Conservation (phyloP, 2,888 invertebrate genomes). For the Endomychus coccineus region DNA sequence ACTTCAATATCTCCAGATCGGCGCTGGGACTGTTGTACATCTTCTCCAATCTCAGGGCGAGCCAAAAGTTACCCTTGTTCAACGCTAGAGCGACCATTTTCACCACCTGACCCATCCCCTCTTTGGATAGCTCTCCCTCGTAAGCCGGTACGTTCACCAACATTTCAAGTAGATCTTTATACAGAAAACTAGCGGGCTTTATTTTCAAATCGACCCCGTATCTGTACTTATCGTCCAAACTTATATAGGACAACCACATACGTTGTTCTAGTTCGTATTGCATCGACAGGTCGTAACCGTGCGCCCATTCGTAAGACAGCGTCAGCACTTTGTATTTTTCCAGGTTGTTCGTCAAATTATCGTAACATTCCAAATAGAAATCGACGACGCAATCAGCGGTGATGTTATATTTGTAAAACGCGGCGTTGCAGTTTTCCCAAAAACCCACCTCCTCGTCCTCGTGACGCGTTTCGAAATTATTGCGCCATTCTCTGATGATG, state of each 20-base stretch:
- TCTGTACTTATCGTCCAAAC: constrained; percentile 26
- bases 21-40: constrained; percentile 45
- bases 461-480: constrained; percentile 46
- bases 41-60: constrained; percentile 53
- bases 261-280: constrained; percentile 34
- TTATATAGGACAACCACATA: constrained; percentile 35
- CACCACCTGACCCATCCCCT: constrained; percentile 44
- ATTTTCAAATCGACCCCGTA: constrained; percentile 16
- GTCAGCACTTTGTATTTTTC: constrained; percentile 48
- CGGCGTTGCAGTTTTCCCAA: constrained; percentile 55
- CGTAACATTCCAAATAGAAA: constrained; percentile 54
- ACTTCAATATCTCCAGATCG: constrained; percentile 53
- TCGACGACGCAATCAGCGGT: constrained; percentile 55
- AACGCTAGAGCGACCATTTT: constrained; percentile 49
- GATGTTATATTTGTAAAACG: constrained; percentile 54
- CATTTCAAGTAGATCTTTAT: constrained; percentile 17
- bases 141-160: constrained; percentile 19
- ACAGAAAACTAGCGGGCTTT: constrained; percentile 8
- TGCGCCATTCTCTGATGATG: constrained; percentile 50
- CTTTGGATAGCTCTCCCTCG: constrained; percentile 29
- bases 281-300: constrained; percentile 27
- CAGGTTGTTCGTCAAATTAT: constrained; percentile 42
- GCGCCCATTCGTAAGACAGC: constrained; percentile 37
- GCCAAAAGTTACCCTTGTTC: constrained; percentile 51
- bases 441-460: constrained; percentile 45